Conservation (phyloP, 1,140 invertebrate species). For the Eueides isabella region DNA sequence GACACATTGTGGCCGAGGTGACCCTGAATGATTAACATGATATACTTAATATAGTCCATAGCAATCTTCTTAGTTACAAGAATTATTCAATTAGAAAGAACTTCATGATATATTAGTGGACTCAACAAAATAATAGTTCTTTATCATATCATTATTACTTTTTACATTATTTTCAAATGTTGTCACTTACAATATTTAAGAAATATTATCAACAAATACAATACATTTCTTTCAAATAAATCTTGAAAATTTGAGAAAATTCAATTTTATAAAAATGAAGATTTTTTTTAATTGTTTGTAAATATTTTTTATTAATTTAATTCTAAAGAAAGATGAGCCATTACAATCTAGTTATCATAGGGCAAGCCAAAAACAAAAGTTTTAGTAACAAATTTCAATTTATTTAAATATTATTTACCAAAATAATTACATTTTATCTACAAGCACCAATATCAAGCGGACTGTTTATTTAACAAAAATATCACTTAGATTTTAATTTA, state of each 20-base stretch:
- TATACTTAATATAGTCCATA: no score
- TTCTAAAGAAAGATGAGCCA: background rate
- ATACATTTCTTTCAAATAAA: background rate
- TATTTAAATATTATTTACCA: background rate
- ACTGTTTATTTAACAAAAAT: slow-evolving; percentile 36
- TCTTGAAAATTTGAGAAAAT: background rate
- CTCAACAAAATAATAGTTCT: no score
- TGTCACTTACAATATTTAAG: background rate
- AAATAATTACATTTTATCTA: slow-evolving; percentile 54
- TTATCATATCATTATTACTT: no score
- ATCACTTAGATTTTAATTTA: slow-evolving; percentile 5
- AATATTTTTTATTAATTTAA: background rate
- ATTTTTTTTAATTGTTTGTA: background rate
- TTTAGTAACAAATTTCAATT: background rate
- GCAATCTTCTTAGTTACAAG: no score
- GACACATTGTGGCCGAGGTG: background rate
- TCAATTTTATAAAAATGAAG: background rate
- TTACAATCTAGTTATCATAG: background rate
- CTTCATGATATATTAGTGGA: no score
- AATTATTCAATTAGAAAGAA: no score
- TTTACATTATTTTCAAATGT: no score
- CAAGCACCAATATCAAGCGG: slow-evolving; percentile 66
- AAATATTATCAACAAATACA: no score
- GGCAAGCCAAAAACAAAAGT: background rate
- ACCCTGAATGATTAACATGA: no score